These are phyloP conservation scores for Luscinia luscinia DNA, from an alignment of 2,797 vertebrate genomes.

Conservation along the genomic window DNA sequence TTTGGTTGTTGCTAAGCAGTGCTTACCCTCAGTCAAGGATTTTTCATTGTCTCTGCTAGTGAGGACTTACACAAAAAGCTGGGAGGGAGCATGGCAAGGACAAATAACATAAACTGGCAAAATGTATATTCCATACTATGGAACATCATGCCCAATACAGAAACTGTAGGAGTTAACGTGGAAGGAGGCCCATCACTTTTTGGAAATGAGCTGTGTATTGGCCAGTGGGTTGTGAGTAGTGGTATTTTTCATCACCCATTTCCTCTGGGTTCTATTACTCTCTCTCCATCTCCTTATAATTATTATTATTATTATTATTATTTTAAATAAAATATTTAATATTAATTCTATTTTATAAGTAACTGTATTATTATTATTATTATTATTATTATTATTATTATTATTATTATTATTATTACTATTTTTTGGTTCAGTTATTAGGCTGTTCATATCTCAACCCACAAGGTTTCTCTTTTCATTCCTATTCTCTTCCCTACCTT, in stretches of 20 bases:
- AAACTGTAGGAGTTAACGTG: not conserved
- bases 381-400: fast-evolving
- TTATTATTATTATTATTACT: too few species aligned
- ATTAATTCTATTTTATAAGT: not conserved
- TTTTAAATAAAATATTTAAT: not conserved
- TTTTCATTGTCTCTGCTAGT: not conserved
- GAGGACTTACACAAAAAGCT: not conserved
- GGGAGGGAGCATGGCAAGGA: not conserved
- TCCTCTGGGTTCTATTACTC: not conserved
- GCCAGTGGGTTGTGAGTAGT: not conserved
- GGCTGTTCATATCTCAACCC: not conserved
- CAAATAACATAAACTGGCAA: not conserved
- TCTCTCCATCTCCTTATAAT: not conserved
- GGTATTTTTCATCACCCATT: not conserved
- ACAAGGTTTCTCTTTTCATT: not conserved
- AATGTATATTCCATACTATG: not conserved
- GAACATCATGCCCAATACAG: not conserved
- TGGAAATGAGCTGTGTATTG: not conserved
- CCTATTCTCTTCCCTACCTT: not conserved
- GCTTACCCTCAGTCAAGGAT: not conserved
- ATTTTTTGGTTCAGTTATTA: not conserved
- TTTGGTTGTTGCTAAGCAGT: not conserved
- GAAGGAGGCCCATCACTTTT: not conserved
- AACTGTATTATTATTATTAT: fast-evolving
- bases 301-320: too few species aligned